Evolutionary conservation across 2,888 invertebrate species (phyloP).

Genomic region (Noctua comes): DNA sequence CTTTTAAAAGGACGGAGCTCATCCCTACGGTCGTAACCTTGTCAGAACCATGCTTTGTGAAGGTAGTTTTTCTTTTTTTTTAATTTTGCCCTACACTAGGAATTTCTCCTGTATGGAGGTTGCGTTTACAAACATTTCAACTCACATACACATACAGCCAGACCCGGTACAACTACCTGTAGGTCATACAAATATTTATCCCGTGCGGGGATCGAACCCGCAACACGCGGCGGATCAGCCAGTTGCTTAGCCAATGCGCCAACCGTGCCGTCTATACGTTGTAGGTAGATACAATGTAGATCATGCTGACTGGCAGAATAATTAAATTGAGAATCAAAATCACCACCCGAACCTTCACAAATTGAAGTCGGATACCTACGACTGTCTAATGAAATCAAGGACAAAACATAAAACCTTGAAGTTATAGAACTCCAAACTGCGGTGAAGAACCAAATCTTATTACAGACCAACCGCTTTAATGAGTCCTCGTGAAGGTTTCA

Average conservation of each 20-base stretch:
- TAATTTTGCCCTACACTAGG: too few species aligned
- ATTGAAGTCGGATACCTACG: constrained; percentile 18
- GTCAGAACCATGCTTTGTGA: neutral
- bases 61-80: neutral
- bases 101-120: too few species aligned
- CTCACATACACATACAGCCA: too few species aligned
- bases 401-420: constrained; percentile 55
- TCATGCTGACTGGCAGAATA: neutral
- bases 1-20: constrained; percentile 23
- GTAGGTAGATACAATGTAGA: neutral
- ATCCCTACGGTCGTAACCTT: neutral
- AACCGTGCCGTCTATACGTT: neutral
- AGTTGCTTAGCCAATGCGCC: too few species aligned
- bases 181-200: too few species aligned
- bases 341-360: neutral
- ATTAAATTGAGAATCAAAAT: constrained; percentile 2
- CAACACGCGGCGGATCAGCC: too few species aligned
- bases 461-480: constrained; percentile 14
- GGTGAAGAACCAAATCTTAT: constrained; percentile 62
- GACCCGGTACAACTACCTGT: too few species aligned
- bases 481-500: too few species aligned
- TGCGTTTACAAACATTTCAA: too few species aligned
- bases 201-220: too few species aligned
- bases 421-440: constrained; percentile 46
- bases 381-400: constrained; percentile 60